Evolutionary conservation across 2,888 invertebrate genomes (phyloP), one percentile per base, ranked within the genome.

Genomic region (Pyralis farinalis): DNA sequence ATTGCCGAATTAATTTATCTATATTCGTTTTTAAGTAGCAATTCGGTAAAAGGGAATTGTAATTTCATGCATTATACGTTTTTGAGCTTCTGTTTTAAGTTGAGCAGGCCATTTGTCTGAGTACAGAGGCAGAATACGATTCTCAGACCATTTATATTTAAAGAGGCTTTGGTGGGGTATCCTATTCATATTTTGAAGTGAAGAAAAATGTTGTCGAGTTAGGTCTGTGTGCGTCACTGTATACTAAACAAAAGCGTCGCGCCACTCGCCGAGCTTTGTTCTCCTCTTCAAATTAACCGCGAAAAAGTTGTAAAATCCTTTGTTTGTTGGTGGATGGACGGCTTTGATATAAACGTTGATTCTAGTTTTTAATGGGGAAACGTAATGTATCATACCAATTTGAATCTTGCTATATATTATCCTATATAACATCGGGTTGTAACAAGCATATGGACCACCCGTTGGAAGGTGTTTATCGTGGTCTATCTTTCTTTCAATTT

Each of bases 211-310:
- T 42, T 45, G 43, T 46, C 47, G 49, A 46, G 48, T 50, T 16
- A 4, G 16, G 16, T 16, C 16, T 16, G 16, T 34, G 25, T 25
- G 3, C 41, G 44, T 34, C 41, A 44, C 44, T 29, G 49, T 55
- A 46, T 44, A 41, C 49, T 34, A 42, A 42, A 53, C 46, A 51
- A 49, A 51, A 48, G 43, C 51, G 44, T 44, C 35, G 36, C 34
- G 41, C 37, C 37, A 34, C 33, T 34, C 22, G 37, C 43, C 47
- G 38, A 43, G 51, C 55, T 62, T 61, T 62, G 55, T 60, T 35
- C 42, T 34, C 41, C 40, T 48, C 57, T 56, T 58, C 49, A 58
- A 70, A 63, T 63, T 55, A 60, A 64, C 62, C 57, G 52, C 57
- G 43, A 59, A 58, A 25, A 66, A 59, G 53, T 60, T 58, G 46